phyloP scores from a whole-genome alignment of 2,888 invertebrate species.

The Phrixothrix hirtus region DNA sequence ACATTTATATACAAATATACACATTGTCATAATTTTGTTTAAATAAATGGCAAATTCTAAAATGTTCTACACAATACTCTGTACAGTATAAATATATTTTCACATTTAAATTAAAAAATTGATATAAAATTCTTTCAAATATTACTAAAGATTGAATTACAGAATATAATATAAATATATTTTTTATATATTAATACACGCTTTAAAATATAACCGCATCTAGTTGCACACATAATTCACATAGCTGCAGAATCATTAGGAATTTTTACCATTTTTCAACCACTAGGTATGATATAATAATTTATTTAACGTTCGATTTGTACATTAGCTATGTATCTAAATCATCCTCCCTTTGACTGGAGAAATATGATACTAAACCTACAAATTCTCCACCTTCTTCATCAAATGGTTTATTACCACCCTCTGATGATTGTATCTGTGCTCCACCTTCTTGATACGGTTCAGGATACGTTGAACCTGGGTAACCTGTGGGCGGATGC shows the following conservation, averaged over 20 bases:
- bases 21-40: constrained; percentile 8
- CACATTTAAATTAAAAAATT: constrained; percentile 34
- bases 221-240: constrained; percentile 7
- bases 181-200: constrained; percentile 24
- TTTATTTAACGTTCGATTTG: constrained; percentile 18
- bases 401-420: constrained; percentile 55
- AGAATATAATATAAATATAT: constrained; percentile 17
- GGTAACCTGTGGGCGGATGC: constrained; percentile 51
- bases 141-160: constrained; percentile 22
- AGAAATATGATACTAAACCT: constrained; percentile 89
- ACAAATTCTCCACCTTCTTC: constrained; percentile 78
- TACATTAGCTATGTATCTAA: constrained; percentile 69
- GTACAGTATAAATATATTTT: constrained; percentile 40
- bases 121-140: constrained; percentile 32
- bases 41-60: constrained; percentile 27
- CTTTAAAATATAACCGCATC: constrained; percentile 15
- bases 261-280: constrained; percentile 13
- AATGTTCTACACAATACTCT: constrained; percentile 25
- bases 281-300: background rate
- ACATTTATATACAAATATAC: constrained; percentile 22
- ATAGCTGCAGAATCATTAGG: constrained; percentile 11
- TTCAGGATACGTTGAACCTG: constrained; percentile 52
- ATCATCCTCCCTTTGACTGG: constrained; percentile 86
- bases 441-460: constrained; percentile 31
- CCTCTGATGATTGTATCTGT: constrained; percentile 33